Conservation (phyloP, 2,113 vertebrate species). For the Macrotus californicus region DNA sequence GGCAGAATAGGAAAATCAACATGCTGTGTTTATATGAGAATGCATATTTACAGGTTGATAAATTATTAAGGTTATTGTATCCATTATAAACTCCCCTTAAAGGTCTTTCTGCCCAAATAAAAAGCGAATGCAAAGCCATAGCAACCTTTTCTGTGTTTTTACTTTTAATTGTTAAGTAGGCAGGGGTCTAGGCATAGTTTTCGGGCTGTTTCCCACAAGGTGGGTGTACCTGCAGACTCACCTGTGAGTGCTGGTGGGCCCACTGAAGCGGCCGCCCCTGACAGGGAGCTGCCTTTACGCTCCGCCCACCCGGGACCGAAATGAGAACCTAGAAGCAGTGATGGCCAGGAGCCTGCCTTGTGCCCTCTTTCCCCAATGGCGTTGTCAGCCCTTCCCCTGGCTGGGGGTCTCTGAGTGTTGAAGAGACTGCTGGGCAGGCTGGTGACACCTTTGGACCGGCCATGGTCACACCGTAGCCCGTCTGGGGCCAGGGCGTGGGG, state of each 20-base stretch:
- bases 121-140: not conserved
- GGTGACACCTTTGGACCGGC: not conserved
- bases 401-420: not conserved
- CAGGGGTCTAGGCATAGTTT: not conserved
- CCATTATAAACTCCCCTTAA: not conserved
- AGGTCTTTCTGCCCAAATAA: not conserved
- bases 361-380: not conserved
- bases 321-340: not conserved
- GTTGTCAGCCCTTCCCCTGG: not conserved
- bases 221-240: not conserved
- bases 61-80: not conserved
- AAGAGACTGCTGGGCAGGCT: not conserved
- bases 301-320: not conserved
- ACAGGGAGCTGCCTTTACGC: not conserved
- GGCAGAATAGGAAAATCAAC: not conserved
- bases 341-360: not conserved
- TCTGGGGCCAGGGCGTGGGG: not conserved
- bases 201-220: not conserved
- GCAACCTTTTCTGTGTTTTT: not conserved
- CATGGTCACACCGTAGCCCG: not conserved
- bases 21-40: not conserved
- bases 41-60: not conserved
- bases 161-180: not conserved
- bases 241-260: not conserved
- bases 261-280: constrained; percentile 36